These are phyloP conservation scores for Poeciliopsis presidionis DNA, from an alignment of 2,797 vertebrate genomes.

Conservation along the genomic window DNA sequence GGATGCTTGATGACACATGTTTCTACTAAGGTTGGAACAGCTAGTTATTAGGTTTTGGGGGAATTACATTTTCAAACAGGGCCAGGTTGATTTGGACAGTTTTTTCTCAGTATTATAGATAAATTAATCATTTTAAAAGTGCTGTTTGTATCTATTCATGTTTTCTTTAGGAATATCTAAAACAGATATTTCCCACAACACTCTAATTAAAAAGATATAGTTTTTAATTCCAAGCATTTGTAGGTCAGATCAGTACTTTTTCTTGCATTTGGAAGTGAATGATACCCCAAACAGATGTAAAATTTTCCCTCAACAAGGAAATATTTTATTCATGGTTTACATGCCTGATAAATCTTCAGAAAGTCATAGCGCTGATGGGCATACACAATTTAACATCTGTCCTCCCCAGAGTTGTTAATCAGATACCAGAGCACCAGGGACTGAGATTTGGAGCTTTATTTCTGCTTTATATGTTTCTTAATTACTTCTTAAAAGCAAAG, in stretches of 20 bases:
- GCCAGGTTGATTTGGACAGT: background rate
- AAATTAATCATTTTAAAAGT: background rate
- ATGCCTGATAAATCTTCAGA: slow-evolving; percentile 85
- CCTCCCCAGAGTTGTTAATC: slow-evolving; percentile 84
- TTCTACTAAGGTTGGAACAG: background rate
- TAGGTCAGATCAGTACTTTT: slow-evolving; percentile 68
- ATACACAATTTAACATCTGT: slow-evolving; percentile 87
- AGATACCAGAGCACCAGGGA: slow-evolving; percentile 75
- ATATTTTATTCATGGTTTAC: slow-evolving; percentile 88
- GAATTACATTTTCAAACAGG: background rate
- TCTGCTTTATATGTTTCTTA: slow-evolving; percentile 74
- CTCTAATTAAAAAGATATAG: background rate
- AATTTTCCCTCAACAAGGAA: slow-evolving; percentile 83
- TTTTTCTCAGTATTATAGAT: background rate
- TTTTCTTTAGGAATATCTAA: background rate
- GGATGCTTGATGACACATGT: background rate
- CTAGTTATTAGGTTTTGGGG: background rate
- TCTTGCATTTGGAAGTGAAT: slow-evolving; percentile 67
- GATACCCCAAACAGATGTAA: slow-evolving; percentile 81
- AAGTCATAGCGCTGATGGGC: slow-evolving; percentile 84
- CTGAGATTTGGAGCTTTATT: slow-evolving; percentile 68
- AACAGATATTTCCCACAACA: background rate
- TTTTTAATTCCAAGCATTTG: slow-evolving; percentile 23
- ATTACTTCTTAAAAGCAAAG: slow-evolving; percentile 77
- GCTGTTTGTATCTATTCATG: background rate